These are phyloP conservation scores for Zaprionus capensis DNA, from an alignment of 1,140 invertebrate genomes.

Conservation along the genomic window DNA sequence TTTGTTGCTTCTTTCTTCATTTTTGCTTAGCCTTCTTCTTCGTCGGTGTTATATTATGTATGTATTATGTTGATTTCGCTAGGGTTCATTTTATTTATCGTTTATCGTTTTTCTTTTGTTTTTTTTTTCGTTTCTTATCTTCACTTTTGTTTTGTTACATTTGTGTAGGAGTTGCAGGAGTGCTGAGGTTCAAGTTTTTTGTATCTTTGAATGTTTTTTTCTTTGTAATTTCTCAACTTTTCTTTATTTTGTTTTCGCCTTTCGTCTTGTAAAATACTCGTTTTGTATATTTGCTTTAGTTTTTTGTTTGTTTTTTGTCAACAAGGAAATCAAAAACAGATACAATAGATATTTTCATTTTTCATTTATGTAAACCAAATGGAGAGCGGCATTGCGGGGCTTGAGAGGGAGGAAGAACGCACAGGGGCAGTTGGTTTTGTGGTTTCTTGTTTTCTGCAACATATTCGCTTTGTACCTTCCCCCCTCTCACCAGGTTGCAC, in stretches of 20 bases:
- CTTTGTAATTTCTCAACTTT: constrained; percentile 74
- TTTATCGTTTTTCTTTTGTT: constrained; percentile 30
- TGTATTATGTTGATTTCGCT: constrained; percentile 66
- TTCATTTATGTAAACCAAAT: constrained; percentile 59
- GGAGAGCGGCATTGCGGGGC: constrained; percentile 42
- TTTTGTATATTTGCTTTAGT: constrained; percentile 79
- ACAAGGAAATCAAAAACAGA: constrained; percentile 77
- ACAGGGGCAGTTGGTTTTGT: neutral
- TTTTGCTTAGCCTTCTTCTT: constrained; percentile 36
- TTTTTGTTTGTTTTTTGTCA: constrained; percentile 47
- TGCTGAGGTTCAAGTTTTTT: constrained; percentile 84
- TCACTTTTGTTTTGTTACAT: constrained; percentile 67
- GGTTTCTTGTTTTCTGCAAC: neutral
- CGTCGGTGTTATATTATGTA: constrained; percentile 33
- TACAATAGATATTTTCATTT: constrained; percentile 67
- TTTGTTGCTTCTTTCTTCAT: constrained; percentile 23
- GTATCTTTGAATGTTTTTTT: constrained; percentile 81
- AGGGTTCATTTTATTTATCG: constrained; percentile 67
- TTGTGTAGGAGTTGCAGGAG: constrained; percentile 83
- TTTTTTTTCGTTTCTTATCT: constrained; percentile 34
- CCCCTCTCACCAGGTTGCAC: constrained; percentile 36
- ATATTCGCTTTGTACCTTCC: constrained; percentile 18
- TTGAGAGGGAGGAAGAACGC: neutral
- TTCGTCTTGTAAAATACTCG: constrained; percentile 54
- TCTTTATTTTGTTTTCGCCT: constrained; percentile 39